Base-by-base conservation (phyloP, 1,140 invertebrate genomes). In the Drosophila serrata region DNA sequence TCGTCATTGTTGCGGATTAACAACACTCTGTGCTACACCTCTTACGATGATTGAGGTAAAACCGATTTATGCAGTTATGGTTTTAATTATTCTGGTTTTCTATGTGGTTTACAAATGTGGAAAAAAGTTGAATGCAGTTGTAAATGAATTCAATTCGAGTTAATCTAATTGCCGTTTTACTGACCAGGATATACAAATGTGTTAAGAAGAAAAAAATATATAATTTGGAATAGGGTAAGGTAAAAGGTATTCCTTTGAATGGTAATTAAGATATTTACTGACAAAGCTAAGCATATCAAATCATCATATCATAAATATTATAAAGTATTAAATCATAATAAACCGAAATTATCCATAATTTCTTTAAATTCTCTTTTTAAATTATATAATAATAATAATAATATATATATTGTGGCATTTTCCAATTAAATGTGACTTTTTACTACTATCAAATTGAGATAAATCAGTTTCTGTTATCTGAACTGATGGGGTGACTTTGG, bases 91-190 rank as follows among this genome's bases (percentile, higher is more conserved):
- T 39, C n/a, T 40, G 31, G 31, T 51, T 69, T 35, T 12, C 24
- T 5, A 12, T 31, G 17, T 27, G 27, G 33, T 2, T 17, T 11
- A 9, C n/a, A 39, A 31, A 39, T 40, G 37, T 19, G 8, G 0
- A 13, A 40, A 31, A 31, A 11, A n/a, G 9, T 31, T 11, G 11
- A 22, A 31, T 24, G 15, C 33, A 49, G 6, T 19, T 63, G 5
- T 33, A 15, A 42, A 27, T 37, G 22, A 37, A 22, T 69, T 65
- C 42, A 35, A 69, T 67, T 69, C 11, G 24, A 62, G 29, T 46
- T 40, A 19, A 46, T 22, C 35, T 43, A 65, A 62, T 65, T 62
- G 63, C 40, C 22, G 7, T 63, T 64, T 17, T 2, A 24, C 17
- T 22, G 22, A 2, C 6, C 13, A 9, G 17, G 1, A 19, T 19